Evolutionary conservation across 2,113 vertebrate genomes (phyloP).

Genomic region (Eolophus roseicapilla): DNA sequence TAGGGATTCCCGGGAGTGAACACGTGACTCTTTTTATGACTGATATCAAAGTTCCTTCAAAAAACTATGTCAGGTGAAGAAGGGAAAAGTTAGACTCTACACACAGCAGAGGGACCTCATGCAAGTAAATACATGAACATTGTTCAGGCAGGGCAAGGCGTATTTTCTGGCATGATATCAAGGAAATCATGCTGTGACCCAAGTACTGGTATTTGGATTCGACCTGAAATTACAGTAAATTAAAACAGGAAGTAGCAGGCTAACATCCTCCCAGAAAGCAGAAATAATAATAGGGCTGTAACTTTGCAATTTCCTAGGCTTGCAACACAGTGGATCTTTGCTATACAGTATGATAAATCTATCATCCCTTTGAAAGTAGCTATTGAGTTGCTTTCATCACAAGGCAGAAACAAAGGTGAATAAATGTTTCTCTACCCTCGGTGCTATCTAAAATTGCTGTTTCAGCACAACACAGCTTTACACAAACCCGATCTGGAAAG

Average conservation of each 20-base stretch:
- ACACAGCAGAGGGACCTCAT: neutral
- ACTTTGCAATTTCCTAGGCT: neutral
- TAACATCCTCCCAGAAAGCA: neutral
- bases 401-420: constrained; percentile 27
- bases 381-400: constrained; percentile 34
- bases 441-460: neutral
- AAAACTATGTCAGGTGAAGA: neutral
- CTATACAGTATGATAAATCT: constrained; percentile 8
- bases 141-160: neutral
- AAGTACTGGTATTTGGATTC: neutral
- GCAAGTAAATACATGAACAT: neutral
- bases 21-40: neutral
- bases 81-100: neutral
- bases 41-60: neutral
- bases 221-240: neutral
- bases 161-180: neutral
- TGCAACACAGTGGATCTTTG: neutral
- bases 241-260: neutral
- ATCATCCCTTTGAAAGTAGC: constrained; percentile 10
- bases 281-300: neutral
- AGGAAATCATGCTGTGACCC: neutral
- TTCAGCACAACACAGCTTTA: neutral
- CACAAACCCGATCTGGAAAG: neutral
- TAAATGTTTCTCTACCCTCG: constrained; percentile 5
- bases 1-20: neutral